Evolutionary conservation across 2,797 vertebrate species (phyloP), one percentile per base, ranked within the genome.

Genomic region (Pipistrellus kuhlii): DNA sequence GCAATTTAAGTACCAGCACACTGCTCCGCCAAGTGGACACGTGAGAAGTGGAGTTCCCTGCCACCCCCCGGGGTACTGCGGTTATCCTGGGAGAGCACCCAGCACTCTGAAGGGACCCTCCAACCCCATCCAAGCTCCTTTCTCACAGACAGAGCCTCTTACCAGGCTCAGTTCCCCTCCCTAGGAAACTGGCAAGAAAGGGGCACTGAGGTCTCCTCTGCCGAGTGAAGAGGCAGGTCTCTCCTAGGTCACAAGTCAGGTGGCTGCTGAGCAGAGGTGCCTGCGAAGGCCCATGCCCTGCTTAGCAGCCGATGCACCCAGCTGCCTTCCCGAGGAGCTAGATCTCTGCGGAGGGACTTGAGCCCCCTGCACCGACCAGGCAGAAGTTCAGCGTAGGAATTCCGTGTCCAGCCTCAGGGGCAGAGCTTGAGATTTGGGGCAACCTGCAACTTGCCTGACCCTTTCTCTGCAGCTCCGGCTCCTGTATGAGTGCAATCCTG

Each of bases 401-500:
- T 64, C 44, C 41, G 66, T 5, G 2, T 62, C 0, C 0, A 73
- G 6, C 12, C 78, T 48, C 23, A 57, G 38, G 55, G 8, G 8
- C 25, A 2, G 51, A 27, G 27, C n/a, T 68, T 13, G 4, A 57
- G 72, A n/a, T 32, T 30, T 81, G 15, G 51, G 93, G 15, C 20
- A 5, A 8, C 18, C 51, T 75, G 20, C 27, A 23, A 41, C 32
- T 80, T 41, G 46, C 13, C 35, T 41, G 69, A 0, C 71, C 32
- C 4, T 93, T 97, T 87, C 93, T 32, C 93, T 90, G 38, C 94
- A 99, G 99, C 98, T 99, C 88, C 98, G 99, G 93, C 98, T 99
- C 87, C 97, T 99, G 94, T 99, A 99, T 0, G 99, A 99, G 87
- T 99, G 99, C 98, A 99, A 99, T 97, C 99, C 99, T 14, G 99